Evolutionary conservation across 2,888 invertebrate species (phyloP), one percentile per base, ranked within the genome.

Genomic region (Oasisia sp.): DNA sequence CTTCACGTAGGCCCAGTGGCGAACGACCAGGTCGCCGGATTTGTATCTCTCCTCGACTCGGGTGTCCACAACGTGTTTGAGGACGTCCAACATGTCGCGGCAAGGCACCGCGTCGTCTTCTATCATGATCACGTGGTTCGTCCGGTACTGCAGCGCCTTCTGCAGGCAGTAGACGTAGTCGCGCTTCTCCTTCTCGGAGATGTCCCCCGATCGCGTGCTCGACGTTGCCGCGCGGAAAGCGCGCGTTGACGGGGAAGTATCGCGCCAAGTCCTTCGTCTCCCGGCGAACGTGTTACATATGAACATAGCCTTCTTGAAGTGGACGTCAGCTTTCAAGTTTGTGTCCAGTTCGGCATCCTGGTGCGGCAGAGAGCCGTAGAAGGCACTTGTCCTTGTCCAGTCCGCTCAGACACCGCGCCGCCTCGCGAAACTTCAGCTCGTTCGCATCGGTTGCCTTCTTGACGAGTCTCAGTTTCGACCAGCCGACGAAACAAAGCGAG

Each of bases 31-130:
- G 5, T 58, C 58, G 27, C 58, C 58, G 19, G 58, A 58, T 19
- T 19, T 58, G 58, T 58, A 58, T 58, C 12, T 58, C 19, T 93
- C 32, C 4, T 92, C 44, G 45, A 94, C 58, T 38, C 92, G 91
- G 56, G 91, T 90, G 12, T 92, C 91, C 19, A 94, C 74, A 44
- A 93, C 91, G 89, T 93, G 93, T 11, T 92, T 45, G 8, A 94
- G 91, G 14, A 92, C 90, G 14, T 32, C n/a, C 12, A 94, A 92
- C 50, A 94, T 38, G 89, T 94, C 92, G n/a, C 56, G 32, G 14
- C 92, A n/a, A 7, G 94, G 94, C 27, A 94, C 32, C 12, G 94
- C 93, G 89, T 94, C 94, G 91, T 94, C 94, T 92, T 94, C 94
- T 19, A 94, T 74, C 56, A 94, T 93, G 9, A 94, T 74, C 14